A percentile compares a stretch with the other conserved stretches of the same genome.
Conservation (phyloP, 2,888 invertebrate species). For the Monochamus alternatus region DNA sequence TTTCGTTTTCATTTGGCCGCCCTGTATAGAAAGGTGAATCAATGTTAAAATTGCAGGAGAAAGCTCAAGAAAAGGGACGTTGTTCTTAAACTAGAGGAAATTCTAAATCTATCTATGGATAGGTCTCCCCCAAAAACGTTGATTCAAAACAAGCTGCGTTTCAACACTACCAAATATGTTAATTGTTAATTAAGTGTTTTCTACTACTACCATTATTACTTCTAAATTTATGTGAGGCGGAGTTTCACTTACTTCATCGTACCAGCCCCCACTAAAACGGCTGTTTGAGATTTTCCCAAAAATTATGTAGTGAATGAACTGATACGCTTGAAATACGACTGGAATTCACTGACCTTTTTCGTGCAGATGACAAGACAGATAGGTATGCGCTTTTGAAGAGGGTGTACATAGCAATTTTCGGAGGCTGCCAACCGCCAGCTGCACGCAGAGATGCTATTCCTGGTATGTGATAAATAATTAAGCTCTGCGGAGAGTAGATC, state of each 20-base stretch:
- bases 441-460: background rate
- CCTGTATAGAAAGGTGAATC: conserved; percentile 55
- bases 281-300: no score
- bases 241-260: no score
- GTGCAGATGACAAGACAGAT: background rate
- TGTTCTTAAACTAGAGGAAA: conserved; percentile 53
- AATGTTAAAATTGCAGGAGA: conserved; percentile 53
- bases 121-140: conserved; percentile 41
- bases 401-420: background rate
- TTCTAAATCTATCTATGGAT: conserved; percentile 42
- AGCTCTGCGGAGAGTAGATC: conserved; percentile 32
- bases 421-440: background rate
- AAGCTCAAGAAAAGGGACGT: conserved; percentile 54
- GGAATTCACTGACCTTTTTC: background rate
- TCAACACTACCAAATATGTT: background rate
- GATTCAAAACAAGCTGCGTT: conserved; percentile 37
- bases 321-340: no score
- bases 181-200: no score
- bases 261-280: no score
- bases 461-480: conserved; percentile 13
- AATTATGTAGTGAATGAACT: no score
- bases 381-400: background rate
- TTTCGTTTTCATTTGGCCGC: no score
- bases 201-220: no score
- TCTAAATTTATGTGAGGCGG: no score